These are phyloP conservation scores for Pseudomyrmex pallidus DNA, from an alignment of 1,140 invertebrate species.

Conservation along the genomic window DNA sequence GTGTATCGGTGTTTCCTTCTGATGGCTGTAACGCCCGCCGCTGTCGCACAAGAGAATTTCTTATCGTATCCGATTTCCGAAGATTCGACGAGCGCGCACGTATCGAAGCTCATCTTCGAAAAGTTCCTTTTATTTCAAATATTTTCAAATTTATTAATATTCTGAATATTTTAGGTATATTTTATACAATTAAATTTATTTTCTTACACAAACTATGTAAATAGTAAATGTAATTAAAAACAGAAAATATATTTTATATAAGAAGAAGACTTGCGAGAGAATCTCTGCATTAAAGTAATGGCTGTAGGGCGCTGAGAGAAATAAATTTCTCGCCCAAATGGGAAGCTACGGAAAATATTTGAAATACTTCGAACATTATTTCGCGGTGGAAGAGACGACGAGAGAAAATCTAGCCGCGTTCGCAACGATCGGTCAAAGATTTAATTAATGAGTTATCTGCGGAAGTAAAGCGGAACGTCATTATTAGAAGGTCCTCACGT, in stretches of 20 bases:
- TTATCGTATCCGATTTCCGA: background rate
- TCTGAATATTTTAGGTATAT: no score
- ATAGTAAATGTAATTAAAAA: no score
- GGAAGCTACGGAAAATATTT: background rate
- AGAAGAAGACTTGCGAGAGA: no score
- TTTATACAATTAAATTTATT: no score
- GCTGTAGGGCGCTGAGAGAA: no score
- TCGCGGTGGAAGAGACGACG: background rate
- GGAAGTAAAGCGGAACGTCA: background rate
- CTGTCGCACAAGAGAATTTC: background rate
- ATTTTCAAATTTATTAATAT: no score
- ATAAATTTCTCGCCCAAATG: no score
- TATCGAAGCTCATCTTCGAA: background rate
- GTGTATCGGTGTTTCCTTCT: slow-evolving; percentile 3
- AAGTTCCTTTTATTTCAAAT: no score
- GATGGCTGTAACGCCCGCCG: background rate
- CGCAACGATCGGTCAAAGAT: background rate
- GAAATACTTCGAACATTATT: slow-evolving; percentile 1
- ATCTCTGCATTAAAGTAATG: no score
- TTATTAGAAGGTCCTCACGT: background rate
- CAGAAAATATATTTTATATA: no score
- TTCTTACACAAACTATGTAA: no score
- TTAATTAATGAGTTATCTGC: slow-evolving; percentile 39
- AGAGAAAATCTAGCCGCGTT: background rate
- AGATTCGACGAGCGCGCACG: background rate